These are phyloP conservation scores for Hemiprocne comata DNA, from an alignment of 2,113 vertebrate species.

Conservation along the genomic window DNA sequence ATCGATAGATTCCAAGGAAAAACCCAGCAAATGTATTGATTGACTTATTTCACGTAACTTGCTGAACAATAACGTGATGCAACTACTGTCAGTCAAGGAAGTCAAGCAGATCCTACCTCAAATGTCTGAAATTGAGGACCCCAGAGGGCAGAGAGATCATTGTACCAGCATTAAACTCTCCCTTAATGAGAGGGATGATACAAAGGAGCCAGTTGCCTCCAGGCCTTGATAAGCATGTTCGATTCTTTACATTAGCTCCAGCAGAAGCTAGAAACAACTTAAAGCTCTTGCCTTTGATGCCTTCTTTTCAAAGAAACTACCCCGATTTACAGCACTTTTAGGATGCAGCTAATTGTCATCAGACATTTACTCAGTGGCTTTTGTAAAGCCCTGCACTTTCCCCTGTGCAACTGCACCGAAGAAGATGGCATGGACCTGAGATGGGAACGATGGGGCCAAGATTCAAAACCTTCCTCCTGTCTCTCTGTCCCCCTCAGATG, in stretches of 20 bases:
- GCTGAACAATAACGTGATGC: neutral
- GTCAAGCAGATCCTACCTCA: neutral
- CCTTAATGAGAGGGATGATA: neutral
- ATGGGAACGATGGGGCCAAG: rapidly evolving
- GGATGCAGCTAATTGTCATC: neutral
- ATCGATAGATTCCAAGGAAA: neutral
- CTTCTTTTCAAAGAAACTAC: neutral
- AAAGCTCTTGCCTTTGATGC: neutral
- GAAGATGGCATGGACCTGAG: rapidly evolving
- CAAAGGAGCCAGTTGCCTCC: neutral
- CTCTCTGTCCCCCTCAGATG: rapidly evolving
- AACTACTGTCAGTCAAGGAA: neutral
- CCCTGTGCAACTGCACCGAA: neutral
- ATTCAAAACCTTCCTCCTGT: neutral
- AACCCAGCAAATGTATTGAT: neutral
- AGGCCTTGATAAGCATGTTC: neutral
- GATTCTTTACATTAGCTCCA: neutral
- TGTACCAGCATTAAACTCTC: neutral
- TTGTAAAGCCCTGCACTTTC: neutral
- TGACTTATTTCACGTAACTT: neutral
- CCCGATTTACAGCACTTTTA: neutral
- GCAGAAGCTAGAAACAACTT: neutral
- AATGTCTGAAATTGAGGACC: neutral
- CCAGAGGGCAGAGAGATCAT: neutral
- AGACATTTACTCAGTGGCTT: neutral